These are phyloP conservation scores for Paramormyrops kingsleyae DNA, from an alignment of 2,113 vertebrate genomes.

Conservation along the genomic window DNA sequence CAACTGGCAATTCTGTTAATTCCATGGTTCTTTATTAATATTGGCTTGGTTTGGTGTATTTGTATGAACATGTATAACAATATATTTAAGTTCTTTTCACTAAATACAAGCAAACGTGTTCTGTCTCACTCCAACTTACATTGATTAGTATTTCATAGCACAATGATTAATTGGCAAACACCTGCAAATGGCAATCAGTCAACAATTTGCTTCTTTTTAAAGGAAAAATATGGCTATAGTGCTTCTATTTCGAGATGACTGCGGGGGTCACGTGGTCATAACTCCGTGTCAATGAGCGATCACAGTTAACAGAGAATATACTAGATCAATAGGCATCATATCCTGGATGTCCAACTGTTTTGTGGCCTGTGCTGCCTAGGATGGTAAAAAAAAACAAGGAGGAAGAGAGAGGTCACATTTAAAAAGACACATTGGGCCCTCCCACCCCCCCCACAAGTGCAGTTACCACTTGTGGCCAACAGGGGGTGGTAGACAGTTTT, in stretches of 20 bases:
- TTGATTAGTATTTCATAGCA: neutral
- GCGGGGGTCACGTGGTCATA: neutral
- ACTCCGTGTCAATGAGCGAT: neutral
- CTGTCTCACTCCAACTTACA: neutral
- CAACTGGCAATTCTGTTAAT: neutral
- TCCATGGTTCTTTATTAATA: neutral
- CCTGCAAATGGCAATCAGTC: neutral
- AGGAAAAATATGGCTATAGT: neutral
- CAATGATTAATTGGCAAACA: neutral
- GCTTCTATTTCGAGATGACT: neutral
- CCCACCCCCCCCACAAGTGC: neutral
- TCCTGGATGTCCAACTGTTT: neutral
- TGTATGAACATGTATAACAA: neutral
- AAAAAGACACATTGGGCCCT: neutral
- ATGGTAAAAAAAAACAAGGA: neutral
- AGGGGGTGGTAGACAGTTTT: neutral
- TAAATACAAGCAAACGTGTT: neutral
- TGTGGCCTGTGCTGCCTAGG: neutral
- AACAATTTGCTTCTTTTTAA: neutral
- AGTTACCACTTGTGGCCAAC: neutral
- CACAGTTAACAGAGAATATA: neutral
- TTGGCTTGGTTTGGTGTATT: neutral
- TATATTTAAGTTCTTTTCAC: neutral
- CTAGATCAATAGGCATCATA: neutral
- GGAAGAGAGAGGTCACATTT: neutral